Evolutionary conservation across 2,888 invertebrate species (phyloP).

Genomic region (Oeneis ivallda): DNA sequence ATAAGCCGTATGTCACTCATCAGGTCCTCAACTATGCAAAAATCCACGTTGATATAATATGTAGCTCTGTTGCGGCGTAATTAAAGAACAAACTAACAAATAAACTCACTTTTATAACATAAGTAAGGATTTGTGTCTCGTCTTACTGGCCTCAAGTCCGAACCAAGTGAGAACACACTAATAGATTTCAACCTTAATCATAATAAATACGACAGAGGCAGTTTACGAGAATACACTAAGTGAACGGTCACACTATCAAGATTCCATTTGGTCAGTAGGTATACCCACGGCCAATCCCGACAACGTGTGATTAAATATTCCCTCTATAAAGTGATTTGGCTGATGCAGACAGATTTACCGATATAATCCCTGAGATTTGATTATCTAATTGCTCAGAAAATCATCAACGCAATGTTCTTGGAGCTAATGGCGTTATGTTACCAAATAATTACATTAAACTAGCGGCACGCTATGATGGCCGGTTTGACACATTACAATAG

Average conservation of each 20-base stretch:
- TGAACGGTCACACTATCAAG: neutral
- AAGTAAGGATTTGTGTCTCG: too few species aligned
- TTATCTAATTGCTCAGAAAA: slow-evolving; percentile 31
- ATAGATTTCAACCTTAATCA: too few species aligned
- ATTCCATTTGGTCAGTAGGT: slow-evolving; percentile 8
- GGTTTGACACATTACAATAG: too few species aligned
- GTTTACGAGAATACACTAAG: neutral
- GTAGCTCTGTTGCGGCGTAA: too few species aligned
- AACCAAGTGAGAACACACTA: too few species aligned
- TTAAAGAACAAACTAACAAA: too few species aligned
- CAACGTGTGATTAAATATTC: slow-evolving; percentile 36
- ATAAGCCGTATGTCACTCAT: too few species aligned
- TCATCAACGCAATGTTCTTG: slow-evolving; percentile 25
- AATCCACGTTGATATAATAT: too few species aligned
- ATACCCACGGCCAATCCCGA: slow-evolving; percentile 18
- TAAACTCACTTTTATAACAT: too few species aligned
- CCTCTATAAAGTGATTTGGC: slow-evolving; percentile 36
- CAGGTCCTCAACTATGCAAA: too few species aligned
- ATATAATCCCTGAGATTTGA: slow-evolving; percentile 32
- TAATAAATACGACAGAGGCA: neutral
- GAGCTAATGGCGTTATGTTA: slow-evolving; percentile 3
- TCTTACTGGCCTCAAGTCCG: too few species aligned
- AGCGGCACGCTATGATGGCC: too few species aligned
- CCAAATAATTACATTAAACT: slow-evolving; percentile 21
- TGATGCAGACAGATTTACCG: slow-evolving; percentile 29